Conservation (phyloP, 2,797 vertebrate genomes). For the Lindbergichthys nudifrons region DNA sequence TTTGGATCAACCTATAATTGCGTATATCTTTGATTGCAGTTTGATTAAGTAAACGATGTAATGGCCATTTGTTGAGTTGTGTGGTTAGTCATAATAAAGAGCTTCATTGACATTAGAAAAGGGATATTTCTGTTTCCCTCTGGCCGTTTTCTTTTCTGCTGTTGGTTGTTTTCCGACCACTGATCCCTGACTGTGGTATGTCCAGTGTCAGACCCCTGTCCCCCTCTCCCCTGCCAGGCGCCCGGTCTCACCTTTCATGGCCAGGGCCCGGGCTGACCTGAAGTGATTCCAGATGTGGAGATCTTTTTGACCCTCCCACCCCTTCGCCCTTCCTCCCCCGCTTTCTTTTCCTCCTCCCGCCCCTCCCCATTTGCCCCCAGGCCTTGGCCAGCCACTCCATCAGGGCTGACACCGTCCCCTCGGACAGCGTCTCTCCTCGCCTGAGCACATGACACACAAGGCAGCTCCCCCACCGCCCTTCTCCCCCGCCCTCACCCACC, state of each 20-base stretch:
- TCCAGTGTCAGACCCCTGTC: conserved; percentile 73
- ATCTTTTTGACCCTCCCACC: conserved; percentile 70
- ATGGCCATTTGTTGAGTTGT: not conserved
- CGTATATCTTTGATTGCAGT: not conserved
- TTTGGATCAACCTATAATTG: not conserved
- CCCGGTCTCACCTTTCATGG: conserved; percentile 85
- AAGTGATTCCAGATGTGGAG: conserved; percentile 89
- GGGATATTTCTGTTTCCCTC: conserved; percentile 41
- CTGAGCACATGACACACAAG: conserved; percentile 81
- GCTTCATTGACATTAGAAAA: conserved; percentile 32
- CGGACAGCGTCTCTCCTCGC: conserved; percentile 81
- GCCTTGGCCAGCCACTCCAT: conserved; percentile 80
- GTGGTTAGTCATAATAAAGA: not conserved
- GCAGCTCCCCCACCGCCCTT: conserved; percentile 55
- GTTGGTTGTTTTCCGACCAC: conserved; percentile 49
- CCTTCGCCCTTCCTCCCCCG: conserved; percentile 22
- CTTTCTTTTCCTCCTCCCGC: conserved; percentile 9
- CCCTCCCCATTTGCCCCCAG: conserved; percentile 52
- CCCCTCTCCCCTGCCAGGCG: conserved; percentile 69
- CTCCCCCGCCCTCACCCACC: conserved; percentile 58
- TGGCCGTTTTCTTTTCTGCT: conserved; percentile 34
- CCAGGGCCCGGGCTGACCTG: conserved; percentile 79
- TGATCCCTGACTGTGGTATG: conserved; percentile 75
- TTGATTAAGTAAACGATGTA: not conserved
- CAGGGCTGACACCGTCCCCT: conserved; percentile 86